Evolutionary conservation across 2,113 vertebrate genomes (phyloP), one percentile per base, ranked within the genome.

Genomic region (Apus apus): DNA sequence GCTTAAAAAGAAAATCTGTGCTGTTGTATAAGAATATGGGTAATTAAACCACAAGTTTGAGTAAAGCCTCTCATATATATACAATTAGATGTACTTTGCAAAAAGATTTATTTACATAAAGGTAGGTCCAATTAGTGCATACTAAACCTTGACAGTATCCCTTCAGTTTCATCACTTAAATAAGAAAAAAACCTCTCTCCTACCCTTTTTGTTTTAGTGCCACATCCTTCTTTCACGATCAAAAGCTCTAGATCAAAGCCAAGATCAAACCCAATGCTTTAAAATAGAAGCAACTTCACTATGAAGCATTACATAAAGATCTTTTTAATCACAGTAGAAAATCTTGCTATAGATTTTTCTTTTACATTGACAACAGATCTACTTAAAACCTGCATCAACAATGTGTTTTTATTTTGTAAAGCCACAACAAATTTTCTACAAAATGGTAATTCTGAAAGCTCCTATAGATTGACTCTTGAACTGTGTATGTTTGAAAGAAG

Each of bases 191-290:
- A 21, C 4, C 27, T 81, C 74, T 94, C 75, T 85, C 53, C 86
- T 88, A 81, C 56, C 23, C 65, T 70, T 96, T 91, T 84, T 95
- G 93, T 96, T 98, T 97, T 97, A 97, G 92, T 97, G 93, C 96
- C 93, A 92, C 94, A 97, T 97, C 95, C 91, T 96, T 97, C 96
- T 98, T 98, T 98, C 94, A 97, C 98, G 98, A 98, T 98, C 98
- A 98, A 98, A 98, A 97, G 98, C 77, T 94, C 96, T 61, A 98
- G 97, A 98, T 98, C 97, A 98, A 98, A 98, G 98, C 93, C 96
- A 96, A 97, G 97, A 97, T 97, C 97, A 98, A 98, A 96, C 95
- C 98, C 92, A 72, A 53, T 89, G 75, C 94, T 98, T 98, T 98
- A 97, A 98, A 98, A 98, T 95, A 98, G 97, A 97, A 96, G 90